Base-by-base conservation (phyloP, 2,797 vertebrate species). In the Acestrorhynchus altus region DNA sequence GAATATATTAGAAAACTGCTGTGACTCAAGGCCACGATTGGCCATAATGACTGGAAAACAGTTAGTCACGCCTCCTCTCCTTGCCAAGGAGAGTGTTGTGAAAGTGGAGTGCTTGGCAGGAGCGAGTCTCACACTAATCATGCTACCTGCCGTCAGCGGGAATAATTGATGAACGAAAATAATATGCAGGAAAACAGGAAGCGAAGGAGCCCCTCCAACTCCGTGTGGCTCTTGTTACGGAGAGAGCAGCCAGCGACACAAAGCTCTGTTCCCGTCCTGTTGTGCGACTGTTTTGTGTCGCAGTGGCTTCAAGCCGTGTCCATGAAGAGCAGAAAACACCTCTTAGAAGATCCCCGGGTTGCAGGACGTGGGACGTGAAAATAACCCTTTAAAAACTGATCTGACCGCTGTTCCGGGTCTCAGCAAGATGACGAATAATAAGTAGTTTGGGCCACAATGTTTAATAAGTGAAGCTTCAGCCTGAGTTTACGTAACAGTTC, bases 1-100 rank as follows among this genome's bases (percentile, higher is more conserved):
- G 64, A 31, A 49, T 20, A 6, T 35, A 63, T 31, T 16, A 56
- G 24, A 46, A 18, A 28, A 56, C 42, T 18, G 0, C 56, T 5
- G 54, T 78, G 49, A 66, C 60, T 78, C 60, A 65, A 39, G 3
- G 49, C 1, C 22, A 47, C 20, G 8, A 6, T 9, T 16, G 11
- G 12, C 1, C 31, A 22, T 57, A 78, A 78, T 78, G 60, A 72
- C 39, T 20, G 24, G 49, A 65, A 65, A 72, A 31, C 49, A 56
- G 22, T 64, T 26, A 44, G 20, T 63, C 56, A 52, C 28, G 2
- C 26, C 2, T 26, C 39, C 31, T 31, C n/a, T 49, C 20, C 10
- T 20, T 66, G 42, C 5, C 10, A 3, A 16, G 28, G 18, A 40
- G 13, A 72, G 54, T 20, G n/a, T 2, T 49, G 13, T n/a, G 54